A percentile compares a stretch with the other conserved stretches of the same genome.
phyloP scores from a whole-genome alignment of 2,888 invertebrate genomes.

The Bombylius discolor region DNA sequence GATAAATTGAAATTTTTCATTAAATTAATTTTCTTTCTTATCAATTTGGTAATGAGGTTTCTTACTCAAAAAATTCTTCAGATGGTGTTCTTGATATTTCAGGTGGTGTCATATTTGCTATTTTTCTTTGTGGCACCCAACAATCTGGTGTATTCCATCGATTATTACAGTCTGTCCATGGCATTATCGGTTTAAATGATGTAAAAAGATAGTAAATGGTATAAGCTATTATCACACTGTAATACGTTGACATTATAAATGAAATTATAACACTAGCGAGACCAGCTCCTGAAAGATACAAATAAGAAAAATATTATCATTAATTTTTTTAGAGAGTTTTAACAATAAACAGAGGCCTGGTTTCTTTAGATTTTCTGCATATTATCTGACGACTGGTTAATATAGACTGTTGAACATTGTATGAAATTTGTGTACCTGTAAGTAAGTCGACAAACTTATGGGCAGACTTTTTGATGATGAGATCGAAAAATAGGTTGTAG shows the following conservation, averaged over 20 bases:
- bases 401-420: too few relatives aligned
- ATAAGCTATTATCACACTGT: conserved; percentile 91
- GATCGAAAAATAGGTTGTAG: too few relatives aligned
- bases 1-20: conserved; percentile 10
- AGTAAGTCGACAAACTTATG: too few relatives aligned
- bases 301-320: too few relatives aligned
- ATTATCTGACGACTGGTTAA: too few relatives aligned
- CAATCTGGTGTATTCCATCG: conserved; percentile 67
- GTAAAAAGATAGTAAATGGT: conserved; percentile 87
- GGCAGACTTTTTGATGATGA: too few relatives aligned
- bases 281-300: conserved; percentile 63
- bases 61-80: conserved; percentile 86
- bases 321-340: too few relatives aligned
- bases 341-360: too few relatives aligned
- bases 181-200: conserved; percentile 73
- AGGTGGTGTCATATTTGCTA: conserved; percentile 50
- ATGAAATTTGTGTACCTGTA: too few relatives aligned
- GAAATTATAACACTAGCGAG: conserved; percentile 89
- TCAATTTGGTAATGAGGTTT: background rate
- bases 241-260: conserved; percentile 89
- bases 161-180: conserved; percentile 81
- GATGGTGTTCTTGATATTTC: conserved; percentile 68
- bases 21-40: too few relatives aligned
- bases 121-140: conserved; percentile 54
- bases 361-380: too few relatives aligned